Conservation (phyloP, 2,888 invertebrate species). For the Schizaphis graminum region DNA sequence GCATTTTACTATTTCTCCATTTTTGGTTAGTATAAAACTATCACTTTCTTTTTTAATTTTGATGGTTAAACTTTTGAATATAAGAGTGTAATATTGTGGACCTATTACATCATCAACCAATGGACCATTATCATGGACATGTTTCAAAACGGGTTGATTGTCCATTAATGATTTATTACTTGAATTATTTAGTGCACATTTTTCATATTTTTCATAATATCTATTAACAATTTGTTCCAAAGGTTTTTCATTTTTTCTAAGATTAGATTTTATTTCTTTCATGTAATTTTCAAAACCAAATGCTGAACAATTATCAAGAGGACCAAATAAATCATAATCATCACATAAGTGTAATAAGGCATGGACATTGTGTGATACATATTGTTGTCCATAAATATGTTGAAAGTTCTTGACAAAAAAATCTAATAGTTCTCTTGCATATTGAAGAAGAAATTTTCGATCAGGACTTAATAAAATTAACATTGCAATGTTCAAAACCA, state of each 20-base stretch:
- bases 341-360: not conserved
- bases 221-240: not conserved
- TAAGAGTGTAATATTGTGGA: constrained; percentile 8
- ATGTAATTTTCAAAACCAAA: constrained; percentile 44
- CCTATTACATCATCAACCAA: not conserved
- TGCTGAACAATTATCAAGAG: not conserved
- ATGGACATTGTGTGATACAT: constrained; percentile 18
- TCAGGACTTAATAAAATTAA: constrained; percentile 11
- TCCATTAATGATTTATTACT: not conserved
- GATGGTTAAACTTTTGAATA: not conserved
- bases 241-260: not conserved
- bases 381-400: not conserved
- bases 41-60: not conserved
- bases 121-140: not conserved
- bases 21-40: no score
- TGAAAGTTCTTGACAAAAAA: constrained; percentile 33
- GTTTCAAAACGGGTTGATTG: not conserved
- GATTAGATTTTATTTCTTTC: not conserved
- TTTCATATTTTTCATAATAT: not conserved
- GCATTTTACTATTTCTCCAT: no score
- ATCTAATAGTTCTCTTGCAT: not conserved
- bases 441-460: not conserved
- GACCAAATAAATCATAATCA: constrained; percentile 36
- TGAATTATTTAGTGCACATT: not conserved
- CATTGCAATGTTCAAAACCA: constrained; percentile 14